phyloP scores from a whole-genome alignment of 2,797 vertebrate species.

The Sebastes hubbsi region DNA sequence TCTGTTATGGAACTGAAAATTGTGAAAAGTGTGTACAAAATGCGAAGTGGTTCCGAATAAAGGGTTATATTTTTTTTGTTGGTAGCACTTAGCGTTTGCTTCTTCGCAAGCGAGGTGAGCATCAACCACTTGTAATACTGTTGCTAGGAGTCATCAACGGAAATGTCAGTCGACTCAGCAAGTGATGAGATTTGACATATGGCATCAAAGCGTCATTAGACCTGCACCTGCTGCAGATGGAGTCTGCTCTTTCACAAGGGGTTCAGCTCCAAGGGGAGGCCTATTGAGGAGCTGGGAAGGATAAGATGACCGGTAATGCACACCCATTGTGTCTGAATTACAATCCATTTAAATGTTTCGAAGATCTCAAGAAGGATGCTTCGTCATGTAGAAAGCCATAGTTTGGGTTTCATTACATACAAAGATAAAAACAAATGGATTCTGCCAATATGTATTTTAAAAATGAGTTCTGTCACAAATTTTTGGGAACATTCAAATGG shows the following conservation, averaged over 20 bases:
- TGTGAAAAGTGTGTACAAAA: conserved; percentile 16
- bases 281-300: conserved; percentile 78
- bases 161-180: conserved; percentile 96
- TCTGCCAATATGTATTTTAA: not conserved
- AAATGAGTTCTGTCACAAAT: not conserved
- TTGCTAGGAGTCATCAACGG: conserved; percentile 87
- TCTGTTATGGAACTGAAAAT: conserved; percentile 30
- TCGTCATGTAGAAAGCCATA: not conserved
- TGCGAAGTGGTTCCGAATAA: conserved; percentile 62
- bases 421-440: conserved; percentile 1
- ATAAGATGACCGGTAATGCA: conserved; percentile 69
- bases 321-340: conserved; percentile 50
- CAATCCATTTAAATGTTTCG: conserved; percentile 35
- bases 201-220: conserved; percentile 97
- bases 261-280: conserved; percentile 67
- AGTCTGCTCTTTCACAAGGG: conserved; percentile 84
- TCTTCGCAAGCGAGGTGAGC: conserved; percentile 54
- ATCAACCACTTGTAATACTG: conserved; percentile 70
- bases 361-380: conserved; percentile 21
- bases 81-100: conserved; percentile 20
- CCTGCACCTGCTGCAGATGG: conserved; percentile 89
- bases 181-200: conserved; percentile 97
- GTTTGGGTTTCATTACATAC: not conserved
- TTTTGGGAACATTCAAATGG: not conserved
- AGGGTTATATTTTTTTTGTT: conserved; percentile 36